A percentile compares a stretch with the other conserved stretches of the same genome.
These are phyloP conservation scores for Hiodon alosoides DNA, from an alignment of 2,113 vertebrate genomes.

Conservation along the genomic window DNA sequence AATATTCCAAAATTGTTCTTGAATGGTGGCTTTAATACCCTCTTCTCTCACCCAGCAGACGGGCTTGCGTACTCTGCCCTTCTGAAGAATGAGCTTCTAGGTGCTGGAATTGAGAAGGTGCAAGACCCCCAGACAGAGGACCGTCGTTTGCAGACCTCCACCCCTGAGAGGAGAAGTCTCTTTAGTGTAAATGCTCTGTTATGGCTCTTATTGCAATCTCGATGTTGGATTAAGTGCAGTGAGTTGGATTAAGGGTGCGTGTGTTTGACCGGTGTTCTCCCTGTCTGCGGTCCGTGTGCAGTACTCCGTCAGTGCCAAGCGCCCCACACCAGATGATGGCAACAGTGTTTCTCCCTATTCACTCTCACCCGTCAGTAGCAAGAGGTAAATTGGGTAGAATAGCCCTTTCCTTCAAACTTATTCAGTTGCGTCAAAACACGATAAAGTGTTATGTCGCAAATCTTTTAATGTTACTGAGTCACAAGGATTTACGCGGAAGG, in stretches of 20 bases:
- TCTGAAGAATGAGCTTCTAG: slow-evolving; percentile 91
- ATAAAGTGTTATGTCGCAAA: not conserved
- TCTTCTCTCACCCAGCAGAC: slow-evolving; percentile 55
- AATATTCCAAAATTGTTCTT: not conserved
- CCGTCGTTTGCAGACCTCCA: slow-evolving; percentile 84
- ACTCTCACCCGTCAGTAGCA: slow-evolving; percentile 94
- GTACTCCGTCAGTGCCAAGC: slow-evolving; percentile 91
- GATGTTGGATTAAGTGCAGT: too few species aligned
- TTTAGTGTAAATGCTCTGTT: slow-evolving; percentile 74
- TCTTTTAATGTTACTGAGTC: not conserved
- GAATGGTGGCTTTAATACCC: not conserved
- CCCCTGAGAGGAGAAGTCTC: slow-evolving; percentile 87
- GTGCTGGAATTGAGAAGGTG: slow-evolving; percentile 94
- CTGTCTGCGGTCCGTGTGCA: slow-evolving; percentile 42
- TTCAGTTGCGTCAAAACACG: too few species aligned
- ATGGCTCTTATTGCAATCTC: not conserved
- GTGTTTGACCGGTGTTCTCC: not conserved
- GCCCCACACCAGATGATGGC: slow-evolving; percentile 85
- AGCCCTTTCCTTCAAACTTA: too few species aligned
- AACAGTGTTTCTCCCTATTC: slow-evolving; percentile 94
- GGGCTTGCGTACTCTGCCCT: slow-evolving; percentile 94
- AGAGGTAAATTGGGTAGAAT: slow-evolving; percentile 70
- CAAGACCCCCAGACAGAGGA: slow-evolving; percentile 96
- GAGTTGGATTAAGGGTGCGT: not conserved
- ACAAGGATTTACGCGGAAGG: too few species aligned